phyloP scores from a whole-genome alignment of 2,797 vertebrate species.

The Astyanax mexicanus region DNA sequence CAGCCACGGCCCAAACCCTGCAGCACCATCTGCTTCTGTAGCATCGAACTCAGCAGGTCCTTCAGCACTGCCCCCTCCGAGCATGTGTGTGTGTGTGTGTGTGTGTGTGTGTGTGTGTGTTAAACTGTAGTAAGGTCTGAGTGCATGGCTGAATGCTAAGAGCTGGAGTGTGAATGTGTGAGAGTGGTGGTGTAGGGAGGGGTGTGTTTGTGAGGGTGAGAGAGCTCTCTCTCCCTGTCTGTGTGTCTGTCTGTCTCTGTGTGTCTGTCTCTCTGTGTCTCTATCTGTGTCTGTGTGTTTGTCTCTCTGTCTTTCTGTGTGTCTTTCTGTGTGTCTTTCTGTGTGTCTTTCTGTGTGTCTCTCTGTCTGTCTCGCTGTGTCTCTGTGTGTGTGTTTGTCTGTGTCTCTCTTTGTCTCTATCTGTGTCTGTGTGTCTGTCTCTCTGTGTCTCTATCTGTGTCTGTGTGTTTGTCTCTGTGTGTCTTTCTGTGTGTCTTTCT shows the following conservation, averaged over 20 bases:
- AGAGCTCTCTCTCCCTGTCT: no score
- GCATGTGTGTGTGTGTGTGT: background rate
- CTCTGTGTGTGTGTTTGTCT: background rate
- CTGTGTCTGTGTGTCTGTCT: no score
- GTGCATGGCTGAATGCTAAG: background rate
- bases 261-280: background rate
- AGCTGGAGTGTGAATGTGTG: background rate
- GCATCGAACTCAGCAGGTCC: slow-evolving; percentile 63
- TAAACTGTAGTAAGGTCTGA: background rate
- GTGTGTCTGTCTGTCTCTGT: background rate
- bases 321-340: background rate
- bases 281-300: background rate
- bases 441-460: no score
- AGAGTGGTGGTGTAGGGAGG: background rate
- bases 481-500: no score
- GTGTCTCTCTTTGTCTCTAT: background rate
- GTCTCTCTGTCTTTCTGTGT: background rate
- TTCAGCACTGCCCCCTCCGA: background rate
- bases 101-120: background rate
- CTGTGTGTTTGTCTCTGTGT: no score
- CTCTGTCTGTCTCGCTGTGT: background rate
- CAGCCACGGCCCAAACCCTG: slow-evolving; percentile 1
- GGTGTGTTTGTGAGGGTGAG: background rate
- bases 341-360: background rate
- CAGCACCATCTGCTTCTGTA: slow-evolving; percentile 58